Base-by-base conservation (phyloP, 2,113 vertebrate genomes). In the Sprattus sprattus region DNA sequence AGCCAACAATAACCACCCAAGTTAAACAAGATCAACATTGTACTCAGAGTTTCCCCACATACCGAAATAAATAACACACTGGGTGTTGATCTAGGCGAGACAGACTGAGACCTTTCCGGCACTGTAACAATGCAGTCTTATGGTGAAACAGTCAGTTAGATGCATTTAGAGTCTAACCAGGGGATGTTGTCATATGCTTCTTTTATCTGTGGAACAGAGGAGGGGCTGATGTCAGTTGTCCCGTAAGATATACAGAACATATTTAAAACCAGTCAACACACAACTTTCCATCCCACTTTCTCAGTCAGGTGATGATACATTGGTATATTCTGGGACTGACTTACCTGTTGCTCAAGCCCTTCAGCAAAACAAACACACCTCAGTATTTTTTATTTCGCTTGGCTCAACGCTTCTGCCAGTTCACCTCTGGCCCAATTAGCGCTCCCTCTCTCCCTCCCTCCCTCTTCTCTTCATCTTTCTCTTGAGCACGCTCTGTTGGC, bases 381-480 rank as follows among this genome's bases (percentile, higher is more conserved):
- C 25, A 75, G 18, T 75, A 15, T 28, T 10, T 75, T 39, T 75
- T 39, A 75, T 75, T 75, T 75, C 9, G 18, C 67, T 39, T 78
- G 71, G 71, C 32, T 78, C 13, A 78, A 71, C n/a, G 15, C 28
- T 39, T 13, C 25, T 78, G 71, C 32, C 28, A 78, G 25, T 32
- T 78, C 71, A 78, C 71, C 71, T 78, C 71, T 78, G 71, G 71
- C 71, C 71, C 11, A 78, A 78, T 78, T 39, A 78, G 71, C 32
- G 44, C 71, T 32, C 32, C 28, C 71, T 78, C 9, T 28, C 85
- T 83, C 86, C 32, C n/a, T 67, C n/a, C 10, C n/a, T 67, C 25
- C 18, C 85, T 83, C 86, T n/a, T 45, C 13, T 67, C 60, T 11
- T 28, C 64, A 28, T 13, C 64, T 64, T 6, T n/a, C 57, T 25